Evolutionary conservation across 1,140 invertebrate species (phyloP), one percentile per base, ranked within the genome.

Genomic region (Heterodera schachtii): DNA sequence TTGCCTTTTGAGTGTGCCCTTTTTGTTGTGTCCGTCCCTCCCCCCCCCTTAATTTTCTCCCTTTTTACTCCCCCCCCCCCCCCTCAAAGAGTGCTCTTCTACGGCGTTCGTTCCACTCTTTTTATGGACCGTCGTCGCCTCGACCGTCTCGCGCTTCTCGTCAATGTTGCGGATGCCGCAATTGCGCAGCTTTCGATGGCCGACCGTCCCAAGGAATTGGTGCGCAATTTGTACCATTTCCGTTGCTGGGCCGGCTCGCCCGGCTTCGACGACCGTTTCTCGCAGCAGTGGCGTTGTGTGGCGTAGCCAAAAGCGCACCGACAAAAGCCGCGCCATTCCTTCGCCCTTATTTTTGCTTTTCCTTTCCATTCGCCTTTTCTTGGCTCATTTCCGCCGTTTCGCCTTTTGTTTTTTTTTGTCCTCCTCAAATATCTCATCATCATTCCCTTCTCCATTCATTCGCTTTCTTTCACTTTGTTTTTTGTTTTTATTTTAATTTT

Each of bases 241-340:
- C 87, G 87, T 21, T 89, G 88, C 75, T 88, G 87, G 87, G 85
- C 85, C 41, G 87, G 87, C n/a, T 82, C 86, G 21, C 82, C 83
- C 47, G 87, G 87, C 43, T 88, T 88, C 73, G 87, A 88, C 76
- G 86, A 88, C 49, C 88, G 87, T 16, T 88, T 86, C 75, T 78
- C 86, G 19, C 82, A 83, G 46, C 82, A 83, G 31, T 82, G 75
- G 73, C 74, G 57, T 49, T 60, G 46, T 49, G 73, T 31, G 69
- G 76, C 77, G 3, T 71, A 71, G 19, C 41, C 7, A 71, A 31
- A 31, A 31, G 31, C 31, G 31, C 31, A 31, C 31, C 31, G 31
- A 31, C 31, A 31, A 31, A 31, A 31, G 31, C 31, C 31, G 31
- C 31, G 31, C 31, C 31, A 31, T 31, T 31, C 31, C 31, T 31